A percentile compares a stretch with the other conserved stretches of the same genome.
These are phyloP conservation scores for Enteromius anoplus DNA, from an alignment of 2,797 vertebrate species.

Conservation along the genomic window DNA sequence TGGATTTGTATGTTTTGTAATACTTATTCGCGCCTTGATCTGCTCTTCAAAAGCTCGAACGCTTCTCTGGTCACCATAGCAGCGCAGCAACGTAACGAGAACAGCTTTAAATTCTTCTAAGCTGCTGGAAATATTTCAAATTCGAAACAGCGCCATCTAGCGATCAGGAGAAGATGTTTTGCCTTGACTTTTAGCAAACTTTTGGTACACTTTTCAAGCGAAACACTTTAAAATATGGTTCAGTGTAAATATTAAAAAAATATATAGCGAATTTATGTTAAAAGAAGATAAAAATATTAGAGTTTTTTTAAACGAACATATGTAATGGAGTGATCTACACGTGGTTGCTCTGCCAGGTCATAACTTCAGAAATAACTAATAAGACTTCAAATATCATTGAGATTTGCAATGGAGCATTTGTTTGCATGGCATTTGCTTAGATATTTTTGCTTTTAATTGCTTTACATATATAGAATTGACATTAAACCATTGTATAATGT, in stretches of 20 bases:
- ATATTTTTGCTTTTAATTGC: background rate
- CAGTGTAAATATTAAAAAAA: background rate
- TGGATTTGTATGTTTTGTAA: background rate
- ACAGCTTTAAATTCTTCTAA: background rate
- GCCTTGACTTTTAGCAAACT: background rate
- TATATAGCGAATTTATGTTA: background rate
- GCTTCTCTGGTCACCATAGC: conserved; percentile 37
- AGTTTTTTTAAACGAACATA: no score
- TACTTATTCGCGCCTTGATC: conserved; percentile 18
- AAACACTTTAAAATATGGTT: background rate
- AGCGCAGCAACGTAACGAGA: conserved; percentile 12
- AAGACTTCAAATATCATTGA: no score
- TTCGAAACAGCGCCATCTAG: background rate
- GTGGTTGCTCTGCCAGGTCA: background rate
- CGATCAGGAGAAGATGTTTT: background rate
- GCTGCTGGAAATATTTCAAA: background rate
- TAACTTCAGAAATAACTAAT: background rate
- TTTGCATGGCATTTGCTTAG: background rate
- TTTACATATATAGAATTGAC: background rate
- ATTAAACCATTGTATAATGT: background rate
- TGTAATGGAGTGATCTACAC: background rate
- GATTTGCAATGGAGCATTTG: background rate
- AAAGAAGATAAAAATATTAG: background rate
- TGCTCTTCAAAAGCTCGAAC: background rate
- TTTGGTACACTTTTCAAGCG: background rate